Evolutionary conservation across 1,140 invertebrate species (phyloP).

Genomic region (Scaptomyza montana): DNA sequence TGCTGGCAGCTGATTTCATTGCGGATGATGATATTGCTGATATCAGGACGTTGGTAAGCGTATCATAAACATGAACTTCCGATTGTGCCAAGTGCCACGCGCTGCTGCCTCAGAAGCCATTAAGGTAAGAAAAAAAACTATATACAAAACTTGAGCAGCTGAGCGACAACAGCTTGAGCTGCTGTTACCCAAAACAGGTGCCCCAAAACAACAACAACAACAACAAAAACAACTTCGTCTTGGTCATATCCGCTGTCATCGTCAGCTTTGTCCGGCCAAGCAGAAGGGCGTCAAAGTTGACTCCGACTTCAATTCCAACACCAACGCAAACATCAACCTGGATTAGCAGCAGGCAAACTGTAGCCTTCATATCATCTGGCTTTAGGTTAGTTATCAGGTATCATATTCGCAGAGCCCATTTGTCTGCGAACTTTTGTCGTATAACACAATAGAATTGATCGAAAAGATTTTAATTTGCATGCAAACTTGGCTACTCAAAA

Average conservation of each 20-base stretch:
- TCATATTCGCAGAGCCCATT: constrained; percentile 29
- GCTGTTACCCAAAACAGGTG: constrained; percentile 55
- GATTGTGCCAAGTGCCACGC: constrained; percentile 73
- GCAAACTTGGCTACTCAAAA: constrained; percentile 18
- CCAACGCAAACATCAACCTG: constrained; percentile 10
- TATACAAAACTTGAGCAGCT: constrained; percentile 56
- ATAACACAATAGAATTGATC: constrained; percentile 40
- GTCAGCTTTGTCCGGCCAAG: constrained; percentile 48
- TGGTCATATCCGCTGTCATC: constrained; percentile 61
- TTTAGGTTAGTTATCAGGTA: constrained; percentile 4
- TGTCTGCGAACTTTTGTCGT: constrained; percentile 16
- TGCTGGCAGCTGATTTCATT: constrained; percentile 56
- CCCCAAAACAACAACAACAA: constrained; percentile 26
- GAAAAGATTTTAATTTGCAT: constrained; percentile 34
- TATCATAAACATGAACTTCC: constrained; percentile 76
- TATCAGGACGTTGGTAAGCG: constrained; percentile 31
- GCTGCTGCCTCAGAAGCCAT: constrained; percentile 38
- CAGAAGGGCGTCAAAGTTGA: constrained; percentile 50
- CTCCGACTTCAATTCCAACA: not conserved
- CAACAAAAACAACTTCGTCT: constrained; percentile 27
- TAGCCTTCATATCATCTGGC: constrained; percentile 44
- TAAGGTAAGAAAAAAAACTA: constrained; percentile 27
- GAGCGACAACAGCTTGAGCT: constrained; percentile 59
- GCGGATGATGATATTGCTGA: constrained; percentile 4
- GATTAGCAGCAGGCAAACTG: constrained; percentile 2